Conservation (phyloP, 30 jellyfish, hydroid and myxozoan species). For the Sanderia malayensis region DNA sequence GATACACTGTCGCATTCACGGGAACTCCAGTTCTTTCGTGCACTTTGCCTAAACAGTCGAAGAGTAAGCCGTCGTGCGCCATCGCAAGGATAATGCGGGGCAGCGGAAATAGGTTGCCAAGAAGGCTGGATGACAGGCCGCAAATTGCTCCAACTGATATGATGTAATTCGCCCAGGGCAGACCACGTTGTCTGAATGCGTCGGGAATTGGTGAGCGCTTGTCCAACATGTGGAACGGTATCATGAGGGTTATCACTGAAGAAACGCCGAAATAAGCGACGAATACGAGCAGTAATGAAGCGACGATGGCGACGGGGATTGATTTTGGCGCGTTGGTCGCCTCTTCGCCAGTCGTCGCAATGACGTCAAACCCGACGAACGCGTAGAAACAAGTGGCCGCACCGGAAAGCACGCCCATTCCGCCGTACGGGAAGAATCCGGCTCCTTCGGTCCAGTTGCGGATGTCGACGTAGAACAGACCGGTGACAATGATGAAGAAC, state of each 20-base stretch:
- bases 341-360: slow-evolving; percentile 99
- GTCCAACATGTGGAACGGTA: slow-evolving; percentile 81
- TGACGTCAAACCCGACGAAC: slow-evolving; percentile 98
- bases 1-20: slow-evolving; percentile 97
- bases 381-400: slow-evolving; percentile 99
- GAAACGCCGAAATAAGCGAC: slow-evolving; percentile 87
- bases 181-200: slow-evolving; percentile 92
- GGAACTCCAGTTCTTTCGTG: slow-evolving; percentile 89
- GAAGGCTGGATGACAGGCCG: slow-evolving; percentile 97
- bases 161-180: slow-evolving; percentile 96
- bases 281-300: slow-evolving; percentile 84
- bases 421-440: slow-evolving; percentile 99
- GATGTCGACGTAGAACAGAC: slow-evolving; percentile 81
- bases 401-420: slow-evolving; percentile 98
- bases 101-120: slow-evolving; percentile 95
- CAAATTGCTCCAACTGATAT: slow-evolving; percentile 98
- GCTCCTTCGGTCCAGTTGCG: slow-evolving; percentile 95
- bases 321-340: slow-evolving; percentile 97
- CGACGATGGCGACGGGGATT: slow-evolving; percentile 96
- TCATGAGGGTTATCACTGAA: slow-evolving; percentile 77
- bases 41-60: slow-evolving; percentile 68
- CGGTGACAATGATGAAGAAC: slow-evolving; percentile 84
- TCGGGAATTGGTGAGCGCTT: slow-evolving; percentile 94
- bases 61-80: slow-evolving; percentile 93
- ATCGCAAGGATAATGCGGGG: slow-evolving; percentile 96